Conservation (phyloP, 2,113 vertebrate species). For the Pagrus major region DNA sequence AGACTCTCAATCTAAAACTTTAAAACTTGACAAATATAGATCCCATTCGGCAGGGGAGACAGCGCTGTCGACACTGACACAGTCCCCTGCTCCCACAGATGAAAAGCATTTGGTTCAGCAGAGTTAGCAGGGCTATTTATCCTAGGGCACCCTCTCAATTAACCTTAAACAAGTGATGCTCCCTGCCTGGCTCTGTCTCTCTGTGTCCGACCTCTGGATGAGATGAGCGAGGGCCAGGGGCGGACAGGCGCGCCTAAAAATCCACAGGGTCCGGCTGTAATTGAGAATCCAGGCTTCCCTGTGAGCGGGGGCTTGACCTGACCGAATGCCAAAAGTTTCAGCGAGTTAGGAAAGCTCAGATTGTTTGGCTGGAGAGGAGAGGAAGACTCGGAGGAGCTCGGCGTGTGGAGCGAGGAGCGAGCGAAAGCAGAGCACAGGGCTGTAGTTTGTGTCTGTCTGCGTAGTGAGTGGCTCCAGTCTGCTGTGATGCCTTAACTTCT, state of each 20-base stretch:
- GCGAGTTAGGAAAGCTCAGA: slow-evolving; percentile 24
- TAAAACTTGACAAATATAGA: neutral
- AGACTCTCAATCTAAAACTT: neutral
- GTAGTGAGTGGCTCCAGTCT: slow-evolving; percentile 60
- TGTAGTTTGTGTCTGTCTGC: slow-evolving; percentile 60
- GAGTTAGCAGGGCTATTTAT: slow-evolving; percentile 29
- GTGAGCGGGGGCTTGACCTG: slow-evolving; percentile 41
- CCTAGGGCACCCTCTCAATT: slow-evolving; percentile 44
- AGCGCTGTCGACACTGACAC: neutral
- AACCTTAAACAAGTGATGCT: slow-evolving; percentile 53
- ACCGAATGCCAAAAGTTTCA: slow-evolving; percentile 26
- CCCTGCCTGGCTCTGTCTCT: slow-evolving; percentile 23
- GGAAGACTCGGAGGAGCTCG: slow-evolving; percentile 34
- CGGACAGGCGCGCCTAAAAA: slow-evolving; percentile 20
- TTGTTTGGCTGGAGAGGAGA: slow-evolving; percentile 34
- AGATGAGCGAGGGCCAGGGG: slow-evolving; percentile 20
- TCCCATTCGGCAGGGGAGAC: neutral
- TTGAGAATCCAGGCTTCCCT: slow-evolving; percentile 57
- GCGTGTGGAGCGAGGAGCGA: neutral
- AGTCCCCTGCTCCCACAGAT: slow-evolving; percentile 9
- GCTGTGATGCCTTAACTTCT: slow-evolving; percentile 75
- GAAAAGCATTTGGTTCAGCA: neutral
- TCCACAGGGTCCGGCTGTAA: slow-evolving; percentile 51
- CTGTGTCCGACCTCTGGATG: slow-evolving; percentile 50
- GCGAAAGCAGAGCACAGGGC: slow-evolving; percentile 32